These are phyloP conservation scores for Bradysia coprophila DNA, from an alignment of 1,140 invertebrate genomes.

Conservation along the genomic window DNA sequence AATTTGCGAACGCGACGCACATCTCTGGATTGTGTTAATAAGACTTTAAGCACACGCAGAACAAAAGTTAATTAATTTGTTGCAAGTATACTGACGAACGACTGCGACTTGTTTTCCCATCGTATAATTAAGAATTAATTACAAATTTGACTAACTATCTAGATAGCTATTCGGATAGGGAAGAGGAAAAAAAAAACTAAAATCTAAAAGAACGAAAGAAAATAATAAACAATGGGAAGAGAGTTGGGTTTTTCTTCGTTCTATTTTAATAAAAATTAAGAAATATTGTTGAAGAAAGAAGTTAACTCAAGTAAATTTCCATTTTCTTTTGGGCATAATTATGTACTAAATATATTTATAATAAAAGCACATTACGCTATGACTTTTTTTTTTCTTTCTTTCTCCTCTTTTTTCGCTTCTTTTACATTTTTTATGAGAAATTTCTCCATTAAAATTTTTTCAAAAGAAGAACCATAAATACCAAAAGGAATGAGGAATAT, in stretches of 20 bases:
- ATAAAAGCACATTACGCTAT: not conserved
- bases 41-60: no score
- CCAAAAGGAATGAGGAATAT: not conserved
- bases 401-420: no score
- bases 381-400: no score
- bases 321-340: not conserved
- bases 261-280: not conserved
- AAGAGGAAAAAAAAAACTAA: not conserved
- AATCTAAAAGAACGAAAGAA: not conserved
- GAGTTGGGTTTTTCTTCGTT: not conserved
- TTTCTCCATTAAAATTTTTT: not conserved
- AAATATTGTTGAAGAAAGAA: not conserved
- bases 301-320: not conserved
- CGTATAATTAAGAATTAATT: no score
- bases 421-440: not conserved
- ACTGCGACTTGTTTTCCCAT: no score
- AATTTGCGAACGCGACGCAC: no score
- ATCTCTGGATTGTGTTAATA: no score
- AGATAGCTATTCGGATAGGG: no score
- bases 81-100: no score
- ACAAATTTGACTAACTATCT: no score
- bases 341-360: not conserved
- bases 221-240: not conserved
- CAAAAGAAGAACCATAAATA: not conserved
- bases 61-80: no score